A percentile compares a stretch with the other conserved stretches of the same genome.
Conservation (phyloP, 1,140 invertebrate species). For the Campoletis sonorensis region DNA sequence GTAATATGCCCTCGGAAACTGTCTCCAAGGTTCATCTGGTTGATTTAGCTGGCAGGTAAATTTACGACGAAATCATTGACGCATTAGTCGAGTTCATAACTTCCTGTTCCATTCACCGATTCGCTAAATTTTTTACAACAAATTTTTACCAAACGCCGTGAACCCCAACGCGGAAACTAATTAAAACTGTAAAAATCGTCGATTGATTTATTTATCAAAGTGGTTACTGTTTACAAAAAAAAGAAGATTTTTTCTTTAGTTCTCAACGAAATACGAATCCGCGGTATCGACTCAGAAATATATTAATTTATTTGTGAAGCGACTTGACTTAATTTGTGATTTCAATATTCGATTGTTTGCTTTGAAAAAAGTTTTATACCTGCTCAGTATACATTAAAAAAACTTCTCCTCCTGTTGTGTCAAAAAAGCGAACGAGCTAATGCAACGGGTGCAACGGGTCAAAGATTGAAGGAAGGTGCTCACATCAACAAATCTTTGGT, state of each 20-base stretch:
- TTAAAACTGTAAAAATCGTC: too few relatives aligned
- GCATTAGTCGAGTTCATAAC: too few relatives aligned
- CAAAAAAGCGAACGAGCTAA: conserved; percentile 89
- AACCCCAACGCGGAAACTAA: too few relatives aligned
- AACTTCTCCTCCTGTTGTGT: background rate
- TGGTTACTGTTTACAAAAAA: too few relatives aligned
- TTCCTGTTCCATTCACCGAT: background rate
- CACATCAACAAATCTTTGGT: conserved; percentile 96
- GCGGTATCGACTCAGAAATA: too few relatives aligned
- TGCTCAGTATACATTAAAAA: background rate
- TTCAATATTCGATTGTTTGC: background rate
- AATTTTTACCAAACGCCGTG: too few relatives aligned
- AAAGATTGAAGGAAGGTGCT: conserved; percentile 91
- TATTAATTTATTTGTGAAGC: too few relatives aligned
- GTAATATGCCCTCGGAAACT: conserved; percentile 89
- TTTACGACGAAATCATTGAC: background rate
- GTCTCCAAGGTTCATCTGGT: conserved; percentile 93
- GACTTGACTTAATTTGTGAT: too few relatives aligned
- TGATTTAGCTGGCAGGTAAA: conserved; percentile 89
- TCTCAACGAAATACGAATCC: background rate
- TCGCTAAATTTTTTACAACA: background rate
- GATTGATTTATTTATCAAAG: too few relatives aligned
- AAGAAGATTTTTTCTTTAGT: conserved; percentile 21
- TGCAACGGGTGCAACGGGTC: conserved; percentile 90
- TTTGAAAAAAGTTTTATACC: too few relatives aligned